A percentile compares a stretch with the other conserved stretches of the same genome.
phyloP scores from a whole-genome alignment of 2,113 vertebrate genomes.

The Struthio camelus region DNA sequence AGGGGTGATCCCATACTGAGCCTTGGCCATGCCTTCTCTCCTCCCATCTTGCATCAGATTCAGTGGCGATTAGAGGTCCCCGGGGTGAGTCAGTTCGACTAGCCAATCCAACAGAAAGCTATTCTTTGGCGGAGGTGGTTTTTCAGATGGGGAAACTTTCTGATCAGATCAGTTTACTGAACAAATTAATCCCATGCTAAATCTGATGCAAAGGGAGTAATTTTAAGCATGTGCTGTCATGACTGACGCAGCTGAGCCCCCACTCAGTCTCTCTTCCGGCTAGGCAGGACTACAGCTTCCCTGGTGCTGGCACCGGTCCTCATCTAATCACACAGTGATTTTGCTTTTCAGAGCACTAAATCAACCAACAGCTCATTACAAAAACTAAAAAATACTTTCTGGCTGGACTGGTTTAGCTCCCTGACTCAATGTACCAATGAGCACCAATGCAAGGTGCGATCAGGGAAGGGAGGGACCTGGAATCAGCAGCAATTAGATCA shows the following conservation, averaged over 20 bases:
- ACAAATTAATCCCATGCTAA: not conserved
- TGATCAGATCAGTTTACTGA: not conserved
- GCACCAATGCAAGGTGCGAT: accelerated
- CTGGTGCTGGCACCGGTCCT: not conserved
- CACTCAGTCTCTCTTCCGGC: not conserved
- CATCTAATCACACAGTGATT: not conserved
- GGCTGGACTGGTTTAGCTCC: not conserved
- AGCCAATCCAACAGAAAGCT: not conserved
- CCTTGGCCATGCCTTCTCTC: not conserved
- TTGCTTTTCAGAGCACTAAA: not conserved
- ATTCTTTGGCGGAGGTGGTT: not conserved
- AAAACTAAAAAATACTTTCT: not conserved
- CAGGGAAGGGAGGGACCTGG: not conserved
- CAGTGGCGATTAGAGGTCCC: not conserved
- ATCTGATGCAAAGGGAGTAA: not conserved
- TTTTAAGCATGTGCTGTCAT: accelerated
- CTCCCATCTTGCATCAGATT: not conserved
- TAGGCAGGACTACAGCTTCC: not conserved
- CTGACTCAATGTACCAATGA: accelerated
- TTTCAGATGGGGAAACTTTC: not conserved
- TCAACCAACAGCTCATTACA: not conserved
- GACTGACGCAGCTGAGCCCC: not conserved
- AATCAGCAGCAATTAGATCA: not conserved
- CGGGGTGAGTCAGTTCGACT: not conserved
- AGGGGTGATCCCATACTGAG: not conserved